Base-by-base conservation (phyloP, 2,888 invertebrate species). In the Tromatobia lineatoria region DNA sequence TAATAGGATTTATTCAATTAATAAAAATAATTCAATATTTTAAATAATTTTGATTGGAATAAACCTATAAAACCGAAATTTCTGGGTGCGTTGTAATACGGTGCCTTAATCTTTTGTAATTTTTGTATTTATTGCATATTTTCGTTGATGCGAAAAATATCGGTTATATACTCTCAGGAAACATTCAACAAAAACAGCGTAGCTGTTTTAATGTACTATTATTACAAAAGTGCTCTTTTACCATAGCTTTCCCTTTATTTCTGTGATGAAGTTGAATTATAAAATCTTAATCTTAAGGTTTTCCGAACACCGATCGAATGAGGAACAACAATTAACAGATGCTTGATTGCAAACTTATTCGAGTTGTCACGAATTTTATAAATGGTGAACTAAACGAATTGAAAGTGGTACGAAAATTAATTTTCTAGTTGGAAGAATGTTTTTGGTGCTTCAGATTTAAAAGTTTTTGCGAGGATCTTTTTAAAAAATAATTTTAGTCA, bases 121-220 rank as follows among this genome's bases (percentile, higher is more conserved):
- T 74, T 69, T 57, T 57, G 15, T 73, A 34, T 71, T 64, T 42
- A 34, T 66, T 45, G 8, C 66, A 34, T 59, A 20, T 20, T 11
- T 38, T 18, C 13, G 38, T 64, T 11, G 54, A 23, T 54, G 38
- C 42, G 38, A 64, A 38, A 38, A 38, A 38, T 64, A 42, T n/a
- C 64, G 38, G n/a, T 64, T 64, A 42, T 61, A 38, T 18, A 61
- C 34, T 64, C 64, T 64, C 64, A 64, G 64, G 64, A 34, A 66
- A 66, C 18, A 10, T 15, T 13, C 29, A n/a, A 50, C 50, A 10
- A n/a, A 69, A 29, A 42, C 66, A 66, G 66, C 23, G 42, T 42
- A 20, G 11, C 38, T 66, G 64, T 42, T 64, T 38, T 38, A 18
- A 15, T n/a, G 18, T 61, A 61, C 52, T 42, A 64, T 38, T 45